phyloP scores from a whole-genome alignment of 2,113 vertebrate species.

The Limnothrissa miodon region DNA sequence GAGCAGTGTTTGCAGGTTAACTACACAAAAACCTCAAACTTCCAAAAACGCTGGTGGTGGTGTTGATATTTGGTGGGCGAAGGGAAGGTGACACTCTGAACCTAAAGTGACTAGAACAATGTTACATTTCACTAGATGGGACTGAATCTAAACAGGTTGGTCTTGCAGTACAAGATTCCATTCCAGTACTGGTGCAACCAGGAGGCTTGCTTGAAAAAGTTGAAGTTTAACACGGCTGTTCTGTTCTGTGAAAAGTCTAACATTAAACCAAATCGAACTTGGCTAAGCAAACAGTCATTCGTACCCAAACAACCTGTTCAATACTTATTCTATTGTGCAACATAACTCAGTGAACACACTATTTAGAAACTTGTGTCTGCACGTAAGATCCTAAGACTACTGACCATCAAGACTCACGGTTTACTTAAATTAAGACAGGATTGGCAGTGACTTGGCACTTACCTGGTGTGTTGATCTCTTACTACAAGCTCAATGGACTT shows the following conservation, averaged over 20 bases:
- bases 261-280: not conserved
- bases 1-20: too few relatives aligned
- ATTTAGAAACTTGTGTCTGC: too few relatives aligned
- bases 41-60: too few relatives aligned
- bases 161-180: not conserved
- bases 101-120: not conserved
- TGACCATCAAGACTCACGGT: not conserved
- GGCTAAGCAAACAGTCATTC: not conserved
- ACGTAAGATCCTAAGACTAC: not conserved
- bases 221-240: not conserved
- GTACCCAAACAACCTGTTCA: not conserved
- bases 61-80: too few relatives aligned
- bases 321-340: not conserved
- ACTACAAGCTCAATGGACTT: constrained; percentile 40
- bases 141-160: constrained; percentile 1
- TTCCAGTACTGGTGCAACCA: not conserved
- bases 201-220: not conserved
- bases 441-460: constrained; percentile 13
- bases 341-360: too few relatives aligned
- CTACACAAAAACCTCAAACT: too few relatives aligned
- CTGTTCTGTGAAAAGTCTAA: not conserved
- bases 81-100: too few relatives aligned
- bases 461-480: constrained; percentile 63
- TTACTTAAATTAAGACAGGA: not conserved
- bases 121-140: not conserved